Conservation (phyloP, 1,140 invertebrate species). For the Polypedilum vanderplanki region DNA sequence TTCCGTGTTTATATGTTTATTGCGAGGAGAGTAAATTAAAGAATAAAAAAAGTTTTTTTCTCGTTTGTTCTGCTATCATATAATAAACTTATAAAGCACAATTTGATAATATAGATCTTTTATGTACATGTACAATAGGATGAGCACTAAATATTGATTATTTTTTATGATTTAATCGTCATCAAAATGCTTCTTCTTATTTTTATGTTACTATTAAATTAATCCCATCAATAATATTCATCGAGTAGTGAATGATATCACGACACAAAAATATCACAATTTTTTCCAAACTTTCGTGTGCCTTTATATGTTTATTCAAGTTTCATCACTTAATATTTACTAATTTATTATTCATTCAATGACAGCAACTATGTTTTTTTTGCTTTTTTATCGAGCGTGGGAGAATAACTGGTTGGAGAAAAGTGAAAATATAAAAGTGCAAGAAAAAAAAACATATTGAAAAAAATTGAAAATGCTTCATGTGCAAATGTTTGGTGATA, state of each 20-base stretch:
- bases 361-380: neutral
- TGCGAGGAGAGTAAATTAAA: no score
- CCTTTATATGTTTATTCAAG: neutral
- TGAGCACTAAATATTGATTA: neutral
- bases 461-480: no score
- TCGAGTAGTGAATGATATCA: neutral
- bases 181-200: neutral
- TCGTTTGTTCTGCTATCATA: neutral
- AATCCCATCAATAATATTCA: conserved; percentile 6
- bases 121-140: neutral
- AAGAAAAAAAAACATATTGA: no score
- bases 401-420: no score
- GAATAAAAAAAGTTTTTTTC: neutral
- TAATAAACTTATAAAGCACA: neutral
- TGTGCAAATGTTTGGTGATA: no score
- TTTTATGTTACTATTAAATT: neutral
- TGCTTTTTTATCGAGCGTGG: no score
- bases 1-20: neutral
- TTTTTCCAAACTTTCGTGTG: neutral
- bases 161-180: neutral
- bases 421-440: no score
- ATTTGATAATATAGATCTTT: neutral
- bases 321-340: neutral
- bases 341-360: neutral
- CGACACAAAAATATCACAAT: neutral